A percentile compares a stretch with the other conserved stretches of the same genome.
Evolutionary conservation across 2,797 vertebrate species (phyloP).

Genomic region (Oreochromis grahami): DNA sequence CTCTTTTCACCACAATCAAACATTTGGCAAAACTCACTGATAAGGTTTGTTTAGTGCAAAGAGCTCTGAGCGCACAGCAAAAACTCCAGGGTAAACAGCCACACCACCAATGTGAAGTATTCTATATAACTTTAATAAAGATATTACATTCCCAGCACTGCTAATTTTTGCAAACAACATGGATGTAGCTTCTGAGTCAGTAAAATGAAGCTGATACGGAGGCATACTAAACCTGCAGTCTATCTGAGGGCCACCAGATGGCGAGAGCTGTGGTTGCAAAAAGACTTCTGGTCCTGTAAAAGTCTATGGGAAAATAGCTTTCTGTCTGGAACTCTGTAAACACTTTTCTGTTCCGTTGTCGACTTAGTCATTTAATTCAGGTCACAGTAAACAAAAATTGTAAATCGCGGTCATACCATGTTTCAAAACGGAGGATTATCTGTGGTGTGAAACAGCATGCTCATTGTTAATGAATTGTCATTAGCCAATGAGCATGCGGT

Average conservation of each 20-base stretch:
- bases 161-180: background rate
- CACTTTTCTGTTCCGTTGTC: background rate
- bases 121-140: background rate
- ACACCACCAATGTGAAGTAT: background rate
- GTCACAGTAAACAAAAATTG: background rate
- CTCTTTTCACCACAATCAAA: background rate
- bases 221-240: background rate
- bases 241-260: background rate
- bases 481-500: background rate
- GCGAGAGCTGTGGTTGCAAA: background rate
- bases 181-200: background rate
- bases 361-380: background rate
- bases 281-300: background rate
- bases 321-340: background rate
- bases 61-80: background rate
- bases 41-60: background rate
- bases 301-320: background rate
- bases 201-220: background rate
- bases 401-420: accelerated
- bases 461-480: background rate
- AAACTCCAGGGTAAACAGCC: background rate
- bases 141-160: background rate
- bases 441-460: background rate
- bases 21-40: background rate
- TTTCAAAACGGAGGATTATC: background rate